Evolutionary conservation across 2,113 vertebrate genomes (phyloP), one percentile per base, ranked within the genome.

Genomic region (Melanotaenia duboulayi): DNA sequence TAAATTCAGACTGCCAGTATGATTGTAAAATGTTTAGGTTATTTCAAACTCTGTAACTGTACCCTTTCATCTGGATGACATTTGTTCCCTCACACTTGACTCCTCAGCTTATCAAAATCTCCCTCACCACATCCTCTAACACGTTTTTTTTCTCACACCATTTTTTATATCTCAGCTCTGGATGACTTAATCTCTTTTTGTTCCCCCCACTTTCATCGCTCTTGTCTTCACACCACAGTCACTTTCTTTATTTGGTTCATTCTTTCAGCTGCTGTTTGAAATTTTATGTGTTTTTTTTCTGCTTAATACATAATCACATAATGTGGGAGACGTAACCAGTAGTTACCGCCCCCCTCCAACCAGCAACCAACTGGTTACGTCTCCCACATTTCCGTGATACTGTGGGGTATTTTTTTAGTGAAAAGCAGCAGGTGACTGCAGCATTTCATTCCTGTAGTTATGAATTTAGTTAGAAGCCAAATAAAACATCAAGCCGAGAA

Each of bases 341-440:
- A 23, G 56, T 55, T 76, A 14, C 20, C 58, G 32, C 74, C 32
- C 32, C 32, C 32, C 32, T 9, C 28, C 28, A 4, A 3, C 28
- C 28, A 70, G 70, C 50, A 61, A 58, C 58, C 57, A 70, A 51
- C 46, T 7, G 17, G 44, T 19, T 48, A 1, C 17, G 8, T 14
- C 44, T 48, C 19, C 17, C 1, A 65, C 49, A 63, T 66, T 60
- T 56, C 64, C 69, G 59, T 66, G 61, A 42, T 71, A 12, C 19
- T 32, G 4, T 65, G 17, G n/a, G n/a, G n/a, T n/a, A n/a, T 75
- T 71, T 68, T 63, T 62, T 84, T 74, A 72, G 61, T 57, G 55
- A 39, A 86, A 78, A 32, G 59, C 63, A 81, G 75, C 54, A 57
- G 61, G 71, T 56, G 65, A 57, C 48, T 68, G 56, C 12, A 0